phyloP scores from a whole-genome alignment of 2,888 invertebrate species.

The Spodoptera littoralis region DNA sequence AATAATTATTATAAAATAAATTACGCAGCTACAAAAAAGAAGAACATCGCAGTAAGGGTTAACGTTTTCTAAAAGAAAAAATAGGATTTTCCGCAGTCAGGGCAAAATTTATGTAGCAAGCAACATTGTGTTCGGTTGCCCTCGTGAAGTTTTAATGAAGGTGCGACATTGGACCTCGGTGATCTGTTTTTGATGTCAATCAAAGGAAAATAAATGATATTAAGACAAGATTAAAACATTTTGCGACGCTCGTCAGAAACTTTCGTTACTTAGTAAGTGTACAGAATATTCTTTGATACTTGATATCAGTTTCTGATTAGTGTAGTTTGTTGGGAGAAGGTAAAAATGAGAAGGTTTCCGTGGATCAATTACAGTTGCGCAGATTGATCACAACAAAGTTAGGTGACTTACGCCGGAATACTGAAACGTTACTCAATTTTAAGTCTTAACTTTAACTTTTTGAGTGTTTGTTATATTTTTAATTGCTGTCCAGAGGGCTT shows the following conservation, averaged over 20 bases:
- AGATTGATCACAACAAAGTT: too few relatives aligned
- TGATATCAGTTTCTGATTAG: neutral
- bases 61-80: neutral
- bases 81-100: neutral
- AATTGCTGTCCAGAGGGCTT: too few relatives aligned
- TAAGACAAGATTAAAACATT: conserved; percentile 47
- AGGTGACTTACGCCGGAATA: too few relatives aligned
- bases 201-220: conserved; percentile 55
- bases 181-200: conserved; percentile 56
- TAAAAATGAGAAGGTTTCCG: too few relatives aligned
- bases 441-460: too few relatives aligned
- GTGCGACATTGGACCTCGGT: conserved; percentile 45
- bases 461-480: too few relatives aligned
- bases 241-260: conserved; percentile 39
- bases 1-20: too few relatives aligned
- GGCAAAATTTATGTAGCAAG: conserved; percentile 12
- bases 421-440: too few relatives aligned
- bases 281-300: conserved; percentile 12
- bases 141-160: conserved; percentile 53
- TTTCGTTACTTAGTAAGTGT: conserved; percentile 40
- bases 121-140: conserved; percentile 12
- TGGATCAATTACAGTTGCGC: too few relatives aligned
- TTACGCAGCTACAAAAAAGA: too few relatives aligned
- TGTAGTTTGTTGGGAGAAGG: too few relatives aligned
- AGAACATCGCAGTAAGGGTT: too few relatives aligned